Base-by-base conservation (phyloP, 2,888 invertebrate species). In the Eristalis tenax region DNA sequence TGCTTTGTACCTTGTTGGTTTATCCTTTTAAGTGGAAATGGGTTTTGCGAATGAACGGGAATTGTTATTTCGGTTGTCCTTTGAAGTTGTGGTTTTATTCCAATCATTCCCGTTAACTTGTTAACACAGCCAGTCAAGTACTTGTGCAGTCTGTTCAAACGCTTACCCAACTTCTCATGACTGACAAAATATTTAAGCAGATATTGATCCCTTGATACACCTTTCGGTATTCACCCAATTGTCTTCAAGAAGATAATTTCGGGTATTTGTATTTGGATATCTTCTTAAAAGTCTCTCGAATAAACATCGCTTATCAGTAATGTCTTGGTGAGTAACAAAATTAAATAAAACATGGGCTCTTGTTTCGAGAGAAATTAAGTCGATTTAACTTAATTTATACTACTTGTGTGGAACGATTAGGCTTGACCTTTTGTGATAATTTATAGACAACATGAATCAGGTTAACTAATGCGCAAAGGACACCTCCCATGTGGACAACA, bases 1-100 rank as follows among this genome's bases (percentile, higher is more conserved):
- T 50, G 18, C 50, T 50, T 50, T 50, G 50, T 50, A 18, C 18
- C 50, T 18, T 50, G 50, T 18, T 50, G 18, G 50, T 18, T 50
- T 50, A 50, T 50, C 50, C 50, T 50, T 50, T 50, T 50, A 50
- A 50, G 50, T 50, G 50, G 50, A 50, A 50, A 50, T 50, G 50
- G 50, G 50, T 50, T 50, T 18, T 50, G 50, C 2, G n/a, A 18
- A 8, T 50, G 50, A 50, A 18, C 50, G 18, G 18, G 50, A 18
- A 18, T 50, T 50, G 50, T 50, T 50, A 50, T 50, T 50, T 50
- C 50, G 18, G 18, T 8, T 50, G 18, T 18, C 50, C 50, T 50
- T 50, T 50, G 18, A 50, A 18, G 50, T 50, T 50, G 50, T 18
- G 50, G 50, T 50, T 50, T 50, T 50, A 50, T 18, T 18, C 8